Base-by-base conservation (phyloP, 2,888 invertebrate genomes). In the Helobdella robusta region DNA sequence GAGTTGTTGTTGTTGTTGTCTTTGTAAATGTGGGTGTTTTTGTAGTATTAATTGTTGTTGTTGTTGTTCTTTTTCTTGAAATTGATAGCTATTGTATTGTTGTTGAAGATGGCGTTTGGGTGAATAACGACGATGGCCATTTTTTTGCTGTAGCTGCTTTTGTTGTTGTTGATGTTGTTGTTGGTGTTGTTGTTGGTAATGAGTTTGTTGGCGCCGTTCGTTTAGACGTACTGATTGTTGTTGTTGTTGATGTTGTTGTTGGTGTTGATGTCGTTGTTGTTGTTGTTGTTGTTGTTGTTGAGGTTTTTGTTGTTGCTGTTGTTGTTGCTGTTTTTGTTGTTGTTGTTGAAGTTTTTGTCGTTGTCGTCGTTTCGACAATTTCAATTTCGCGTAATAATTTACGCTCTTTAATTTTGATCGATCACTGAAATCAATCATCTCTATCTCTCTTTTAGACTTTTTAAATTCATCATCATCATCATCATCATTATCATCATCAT, bases 401-500 rank as follows among this genome's bases (percentile, higher is more conserved):
- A 15, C 11, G 11, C 44, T 40, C n/a, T 15, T 40, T 40, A 15
- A 40, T 40, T 40, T n/a, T 40, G 11, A 15, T 40, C 44, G 44
- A 40, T 15, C n/a, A 15, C 11, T n/a, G n/a, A 40, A 40, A 40
- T 15, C n/a, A n/a, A n/a, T n/a, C 44, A 40, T 40, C 44, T 15
- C n/a, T 40, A 40, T 40, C 44, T 11, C n/a, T n/a, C 11, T 40
- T 40, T 15, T 40, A 15, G 44, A 15, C n/a, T 40, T 40, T 11
- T 40, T 40, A 40, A 11, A 18, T 28, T 58, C 11, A 8, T 58
- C 11, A 18, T 58, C 11, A 58, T 58, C 28, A 28, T 58, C 28
- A 58, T 35, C 23, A 36, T 59, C n/a, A 35, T 59, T 23, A 35
- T 6, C n/a, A 59, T 59, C n/a, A 36, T 35, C 5, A 59, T 59